Conservation (phyloP, 2,113 vertebrate genomes). For the Bambusicola thoracicus region DNA sequence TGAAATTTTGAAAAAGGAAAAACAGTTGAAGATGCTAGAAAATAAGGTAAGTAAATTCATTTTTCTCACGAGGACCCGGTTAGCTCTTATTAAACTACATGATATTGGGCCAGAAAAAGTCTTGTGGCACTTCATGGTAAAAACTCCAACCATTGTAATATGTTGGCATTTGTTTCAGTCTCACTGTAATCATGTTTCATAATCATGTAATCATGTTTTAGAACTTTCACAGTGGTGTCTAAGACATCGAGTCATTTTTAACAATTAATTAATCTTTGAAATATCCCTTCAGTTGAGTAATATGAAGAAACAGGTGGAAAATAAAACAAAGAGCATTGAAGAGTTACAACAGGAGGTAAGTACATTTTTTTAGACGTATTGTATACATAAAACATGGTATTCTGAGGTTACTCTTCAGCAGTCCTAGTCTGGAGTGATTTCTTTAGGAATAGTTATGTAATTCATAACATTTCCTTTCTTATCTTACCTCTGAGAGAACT, state of each 20-base stretch:
- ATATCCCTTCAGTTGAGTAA: conserved; percentile 77
- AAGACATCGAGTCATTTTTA: not conserved
- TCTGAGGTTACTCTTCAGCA: not conserved
- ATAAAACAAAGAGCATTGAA: conserved; percentile 81
- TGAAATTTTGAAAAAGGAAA: conserved; percentile 83
- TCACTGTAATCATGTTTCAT: not conserved
- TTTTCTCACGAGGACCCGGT: not conserved
- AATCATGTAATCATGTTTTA: too few species aligned
- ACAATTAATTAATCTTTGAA: not conserved
- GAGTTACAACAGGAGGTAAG: conserved; percentile 87
- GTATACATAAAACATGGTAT: not conserved
- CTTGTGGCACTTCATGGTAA: not conserved
- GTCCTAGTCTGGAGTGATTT: not conserved
- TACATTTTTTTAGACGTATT: not conserved
- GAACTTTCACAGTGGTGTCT: not conserved
- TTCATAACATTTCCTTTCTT: not conserved
- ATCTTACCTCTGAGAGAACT: not conserved
- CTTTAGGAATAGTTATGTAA: not conserved
- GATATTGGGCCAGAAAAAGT: not conserved
- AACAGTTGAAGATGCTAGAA: conserved; percentile 83
- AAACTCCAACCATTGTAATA: not conserved
- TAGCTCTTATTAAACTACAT: not conserved
- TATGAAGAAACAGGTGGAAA: conserved; percentile 85
- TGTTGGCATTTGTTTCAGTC: not conserved
- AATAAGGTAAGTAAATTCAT: conserved; percentile 76